phyloP scores from a whole-genome alignment of 1,140 invertebrate species.

The Drosophila murphyi region DNA sequence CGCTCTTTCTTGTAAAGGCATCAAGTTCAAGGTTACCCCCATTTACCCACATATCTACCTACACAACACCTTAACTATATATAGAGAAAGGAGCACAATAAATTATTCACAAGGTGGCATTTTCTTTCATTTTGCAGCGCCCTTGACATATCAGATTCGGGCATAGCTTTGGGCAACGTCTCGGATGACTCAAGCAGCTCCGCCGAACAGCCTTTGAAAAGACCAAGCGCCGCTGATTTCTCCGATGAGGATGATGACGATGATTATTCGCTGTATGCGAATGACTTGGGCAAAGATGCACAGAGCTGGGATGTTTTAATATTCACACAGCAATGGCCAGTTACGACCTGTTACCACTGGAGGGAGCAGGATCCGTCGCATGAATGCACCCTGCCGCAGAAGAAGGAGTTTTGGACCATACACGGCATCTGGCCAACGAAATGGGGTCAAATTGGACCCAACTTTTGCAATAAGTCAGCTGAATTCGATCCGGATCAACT shows the following conservation, averaged over 20 bases:
- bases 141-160: slow-evolving; percentile 30
- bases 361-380: slow-evolving; percentile 86
- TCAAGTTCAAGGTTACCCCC: slow-evolving; percentile 53
- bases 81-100: slow-evolving; percentile 9
- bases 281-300: slow-evolving; percentile 19
- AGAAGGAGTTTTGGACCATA: slow-evolving; percentile 89
- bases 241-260: slow-evolving; percentile 50
- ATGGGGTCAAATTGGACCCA: slow-evolving; percentile 87
- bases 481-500: slow-evolving; percentile 88
- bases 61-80: neutral
- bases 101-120: slow-evolving; percentile 21
- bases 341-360: slow-evolving; percentile 90
- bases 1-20: slow-evolving; percentile 15
- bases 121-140: slow-evolving; percentile 17
- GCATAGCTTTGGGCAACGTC: slow-evolving; percentile 17
- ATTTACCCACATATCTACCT: slow-evolving; percentile 1
- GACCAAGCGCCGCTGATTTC: slow-evolving; percentile 43
- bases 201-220: slow-evolving; percentile 29
- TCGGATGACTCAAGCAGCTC: slow-evolving; percentile 48
- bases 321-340: slow-evolving; percentile 93
- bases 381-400: slow-evolving; percentile 87
- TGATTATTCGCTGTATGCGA: slow-evolving; percentile 9
- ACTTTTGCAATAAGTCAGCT: slow-evolving; percentile 88
- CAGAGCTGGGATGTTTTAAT: slow-evolving; percentile 90
- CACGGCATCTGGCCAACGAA: slow-evolving; percentile 94